These are phyloP conservation scores for Eucera pruinosa DNA, from an alignment of 2,888 invertebrate genomes.

Conservation along the genomic window DNA sequence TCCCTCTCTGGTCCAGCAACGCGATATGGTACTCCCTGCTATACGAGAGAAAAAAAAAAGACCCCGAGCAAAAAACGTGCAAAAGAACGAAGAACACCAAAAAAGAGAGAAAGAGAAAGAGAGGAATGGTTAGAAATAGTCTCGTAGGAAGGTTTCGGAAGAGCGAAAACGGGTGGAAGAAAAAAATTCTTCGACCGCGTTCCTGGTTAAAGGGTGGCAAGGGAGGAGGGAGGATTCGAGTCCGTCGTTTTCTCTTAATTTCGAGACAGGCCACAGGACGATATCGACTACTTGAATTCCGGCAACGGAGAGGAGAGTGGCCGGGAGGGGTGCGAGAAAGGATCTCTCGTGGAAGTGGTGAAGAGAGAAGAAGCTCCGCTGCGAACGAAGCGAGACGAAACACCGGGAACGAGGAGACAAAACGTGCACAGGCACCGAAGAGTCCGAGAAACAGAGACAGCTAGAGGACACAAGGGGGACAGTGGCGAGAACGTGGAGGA, in stretches of 20 bases:
- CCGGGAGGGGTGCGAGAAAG: slow-evolving; percentile 38
- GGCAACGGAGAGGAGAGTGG: too few relatives aligned
- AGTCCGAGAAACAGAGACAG: slow-evolving; percentile 32
- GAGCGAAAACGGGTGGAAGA: slow-evolving; percentile 25
- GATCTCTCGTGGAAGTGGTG: neutral
- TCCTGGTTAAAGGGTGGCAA: neutral
- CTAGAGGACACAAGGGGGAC: neutral
- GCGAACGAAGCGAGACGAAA: slow-evolving; percentile 4
- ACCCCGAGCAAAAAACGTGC: too few relatives aligned
- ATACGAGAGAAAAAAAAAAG: too few relatives aligned
- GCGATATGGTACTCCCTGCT: neutral
- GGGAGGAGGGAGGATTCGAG: slow-evolving; percentile 49
- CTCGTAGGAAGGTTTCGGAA: slow-evolving; percentile 8
- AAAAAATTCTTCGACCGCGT: slow-evolving; percentile 42
- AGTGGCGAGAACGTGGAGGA: slow-evolving; percentile 9
- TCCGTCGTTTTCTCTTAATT: slow-evolving; percentile 78
- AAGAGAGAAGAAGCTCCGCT: neutral
- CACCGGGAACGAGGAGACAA: slow-evolving; percentile 10
- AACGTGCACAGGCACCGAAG: slow-evolving; percentile 34
- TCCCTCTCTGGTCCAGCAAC: neutral
- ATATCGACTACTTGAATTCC: slow-evolving; percentile 82
- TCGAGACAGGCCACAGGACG: slow-evolving; percentile 81
- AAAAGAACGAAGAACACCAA: neutral
- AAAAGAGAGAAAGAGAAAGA: neutral
- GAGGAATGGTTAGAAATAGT: slow-evolving; percentile 11